A percentile compares a stretch with the other conserved stretches of the same genome.
These are phyloP conservation scores for Vireo altiloquus DNA, from an alignment of 2,113 vertebrate genomes.

Conservation along the genomic window DNA sequence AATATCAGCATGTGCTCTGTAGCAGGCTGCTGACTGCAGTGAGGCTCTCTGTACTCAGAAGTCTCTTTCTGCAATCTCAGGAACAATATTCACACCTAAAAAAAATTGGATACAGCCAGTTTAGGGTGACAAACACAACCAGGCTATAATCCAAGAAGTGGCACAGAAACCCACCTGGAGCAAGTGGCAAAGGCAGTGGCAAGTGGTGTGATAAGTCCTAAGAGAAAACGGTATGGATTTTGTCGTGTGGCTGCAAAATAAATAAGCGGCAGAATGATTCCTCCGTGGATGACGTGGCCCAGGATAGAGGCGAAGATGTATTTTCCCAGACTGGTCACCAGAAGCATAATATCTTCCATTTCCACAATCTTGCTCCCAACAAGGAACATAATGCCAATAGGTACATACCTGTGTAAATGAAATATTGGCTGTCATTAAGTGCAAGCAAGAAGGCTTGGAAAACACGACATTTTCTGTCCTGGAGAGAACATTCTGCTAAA, in stretches of 20 bases:
- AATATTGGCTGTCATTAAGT: background rate
- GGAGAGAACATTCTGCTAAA: background rate
- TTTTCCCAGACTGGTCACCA: constrained; percentile 95
- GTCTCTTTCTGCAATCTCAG: background rate
- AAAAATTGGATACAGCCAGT: background rate
- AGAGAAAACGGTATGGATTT: constrained; percentile 92
- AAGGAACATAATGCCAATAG: constrained; percentile 95
- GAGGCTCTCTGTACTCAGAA: background rate
- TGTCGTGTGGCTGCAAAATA: constrained; percentile 90
- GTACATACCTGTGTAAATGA: constrained; percentile 86
- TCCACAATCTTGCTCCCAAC: constrained; percentile 98
- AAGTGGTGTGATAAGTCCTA: constrained; percentile 92
- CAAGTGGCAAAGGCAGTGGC: constrained; percentile 96
- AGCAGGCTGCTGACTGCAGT: background rate
- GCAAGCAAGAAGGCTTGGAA: background rate
- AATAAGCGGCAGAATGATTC: constrained; percentile 89
- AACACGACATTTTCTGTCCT: fast-evolving
- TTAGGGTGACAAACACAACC: background rate
- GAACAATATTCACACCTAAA: background rate
- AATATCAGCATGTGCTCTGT: background rate
- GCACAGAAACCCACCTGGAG: constrained; percentile 84
- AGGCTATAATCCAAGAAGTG: background rate
- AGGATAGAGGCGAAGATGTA: constrained; percentile 95
- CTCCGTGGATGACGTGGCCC: constrained; percentile 95
- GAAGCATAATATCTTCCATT: constrained; percentile 89